These are phyloP conservation scores for Machimus atricapillus DNA, from an alignment of 2,888 invertebrate species.

Conservation along the genomic window DNA sequence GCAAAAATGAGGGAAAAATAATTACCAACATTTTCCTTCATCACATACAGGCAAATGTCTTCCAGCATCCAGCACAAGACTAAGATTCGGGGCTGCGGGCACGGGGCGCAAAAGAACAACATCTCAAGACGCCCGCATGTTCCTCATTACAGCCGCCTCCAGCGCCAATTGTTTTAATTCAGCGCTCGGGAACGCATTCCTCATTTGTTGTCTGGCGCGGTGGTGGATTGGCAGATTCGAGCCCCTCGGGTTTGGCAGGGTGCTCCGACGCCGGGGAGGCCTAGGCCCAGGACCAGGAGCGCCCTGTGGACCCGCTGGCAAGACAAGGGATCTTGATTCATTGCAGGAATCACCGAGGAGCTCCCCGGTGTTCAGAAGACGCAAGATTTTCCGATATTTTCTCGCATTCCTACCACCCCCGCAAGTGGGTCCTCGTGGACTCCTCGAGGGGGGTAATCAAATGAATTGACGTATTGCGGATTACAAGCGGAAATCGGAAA, in stretches of 20 bases:
- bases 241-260: not conserved
- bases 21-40: constrained; percentile 19
- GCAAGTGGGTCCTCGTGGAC: not conserved
- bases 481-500: not conserved
- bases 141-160: not conserved
- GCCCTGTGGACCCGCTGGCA: not conserved
- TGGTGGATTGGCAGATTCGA: not conserved
- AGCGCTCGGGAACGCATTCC: not conserved
- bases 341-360: not conserved
- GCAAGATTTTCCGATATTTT: not conserved
- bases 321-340: not conserved
- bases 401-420: not conserved
- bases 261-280: not conserved
- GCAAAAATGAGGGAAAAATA: constrained; percentile 10
- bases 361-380: not conserved
- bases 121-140: not conserved
- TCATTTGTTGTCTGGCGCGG: not conserved
- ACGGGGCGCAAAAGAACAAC: not conserved
- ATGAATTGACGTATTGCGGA: not conserved
- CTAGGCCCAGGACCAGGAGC: not conserved
- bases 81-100: not conserved
- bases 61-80: not conserved
- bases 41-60: not conserved
- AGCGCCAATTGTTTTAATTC: not conserved
- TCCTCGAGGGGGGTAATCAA: not conserved